Percentiles rank a stretch among this genome's conserved stretches.
Conservation (phyloP, 2,888 invertebrate genomes). For the Endotricha flammealis region DNA sequence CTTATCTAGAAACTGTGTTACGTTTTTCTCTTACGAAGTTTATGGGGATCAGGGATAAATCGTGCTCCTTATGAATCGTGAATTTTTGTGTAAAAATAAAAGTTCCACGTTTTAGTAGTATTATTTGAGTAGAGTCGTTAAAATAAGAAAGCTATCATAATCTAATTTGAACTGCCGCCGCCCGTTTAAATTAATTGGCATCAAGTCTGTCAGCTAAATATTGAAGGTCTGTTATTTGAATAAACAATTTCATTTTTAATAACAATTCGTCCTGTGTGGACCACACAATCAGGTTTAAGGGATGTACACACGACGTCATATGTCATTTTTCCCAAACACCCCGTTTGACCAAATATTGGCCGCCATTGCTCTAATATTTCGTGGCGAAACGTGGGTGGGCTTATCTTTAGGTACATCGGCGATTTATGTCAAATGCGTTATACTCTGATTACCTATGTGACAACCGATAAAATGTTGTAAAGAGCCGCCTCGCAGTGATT, state of each 20-base stretch:
- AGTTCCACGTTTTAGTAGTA: too few relatives aligned
- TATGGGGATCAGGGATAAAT: too few relatives aligned
- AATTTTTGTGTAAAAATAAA: too few relatives aligned
- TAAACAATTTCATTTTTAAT: too few relatives aligned
- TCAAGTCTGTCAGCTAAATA: too few relatives aligned
- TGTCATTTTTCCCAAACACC: conserved; percentile 25
- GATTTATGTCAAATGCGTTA: conserved; percentile 76
- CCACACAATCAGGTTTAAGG: conserved; percentile 9
- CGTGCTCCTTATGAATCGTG: too few relatives aligned
- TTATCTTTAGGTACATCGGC: conserved; percentile 68
- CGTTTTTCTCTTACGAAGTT: conserved; percentile 16
- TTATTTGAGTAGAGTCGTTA: too few relatives aligned
- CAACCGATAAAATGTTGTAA: conserved; percentile 73
- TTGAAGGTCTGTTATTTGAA: too few relatives aligned
- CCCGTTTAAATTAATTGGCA: too few relatives aligned
- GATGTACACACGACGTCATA: conserved; percentile 33
- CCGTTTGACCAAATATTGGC: conserved; percentile 37
- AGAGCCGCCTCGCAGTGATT: conserved; percentile 71
- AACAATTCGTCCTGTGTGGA: conserved; percentile 5
- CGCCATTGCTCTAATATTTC: conserved; percentile 54
- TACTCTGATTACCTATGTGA: conserved; percentile 70
- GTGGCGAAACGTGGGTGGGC: conserved; percentile 69
- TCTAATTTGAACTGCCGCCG: too few relatives aligned
- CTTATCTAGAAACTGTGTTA: conserved; percentile 22
- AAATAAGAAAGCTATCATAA: too few relatives aligned